Percentiles rank a stretch among this genome's conserved stretches.
Evolutionary conservation across 2,797 vertebrate species (phyloP).

Genomic region (Sarcoramphus papa): DNA sequence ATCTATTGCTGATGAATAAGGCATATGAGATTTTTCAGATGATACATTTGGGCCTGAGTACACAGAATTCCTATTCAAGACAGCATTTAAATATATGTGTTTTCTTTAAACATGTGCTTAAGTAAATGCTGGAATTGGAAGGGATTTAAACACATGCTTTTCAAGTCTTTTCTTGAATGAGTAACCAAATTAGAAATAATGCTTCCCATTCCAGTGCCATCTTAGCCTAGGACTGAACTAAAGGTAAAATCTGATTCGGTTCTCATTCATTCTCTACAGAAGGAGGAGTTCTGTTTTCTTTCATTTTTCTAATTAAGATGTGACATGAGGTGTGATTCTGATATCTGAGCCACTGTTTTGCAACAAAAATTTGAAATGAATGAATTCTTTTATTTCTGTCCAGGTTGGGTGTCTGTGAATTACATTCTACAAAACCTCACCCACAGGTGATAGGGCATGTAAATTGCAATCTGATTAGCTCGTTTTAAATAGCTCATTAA

Average conservation of each 20-base stretch:
- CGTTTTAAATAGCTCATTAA: not conserved
- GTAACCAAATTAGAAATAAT: not conserved
- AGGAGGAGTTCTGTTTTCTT: not conserved
- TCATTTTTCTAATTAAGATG: not conserved
- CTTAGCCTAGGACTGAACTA: not conserved
- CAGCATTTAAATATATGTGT: not conserved
- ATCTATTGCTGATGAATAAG: not conserved
- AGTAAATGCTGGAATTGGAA: not conserved
- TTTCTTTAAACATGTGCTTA: not conserved
- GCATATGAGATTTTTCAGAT: not conserved
- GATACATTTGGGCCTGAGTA: not conserved
- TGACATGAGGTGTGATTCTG: not conserved
- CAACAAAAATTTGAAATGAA: not conserved
- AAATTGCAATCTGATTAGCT: not conserved
- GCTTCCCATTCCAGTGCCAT: not conserved
- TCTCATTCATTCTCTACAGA: not conserved
- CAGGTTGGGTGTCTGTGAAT: not conserved
- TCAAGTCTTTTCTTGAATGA: not conserved
- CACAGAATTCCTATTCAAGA: not conserved
- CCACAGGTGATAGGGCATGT: not conserved
- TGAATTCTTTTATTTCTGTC: not conserved
- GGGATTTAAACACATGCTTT: not conserved
- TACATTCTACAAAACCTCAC: not conserved
- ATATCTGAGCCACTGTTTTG: not conserved
- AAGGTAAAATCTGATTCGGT: not conserved